Evolutionary conservation across 2,888 invertebrate genomes (phyloP).

Genomic region (Selenia dentaria): DNA sequence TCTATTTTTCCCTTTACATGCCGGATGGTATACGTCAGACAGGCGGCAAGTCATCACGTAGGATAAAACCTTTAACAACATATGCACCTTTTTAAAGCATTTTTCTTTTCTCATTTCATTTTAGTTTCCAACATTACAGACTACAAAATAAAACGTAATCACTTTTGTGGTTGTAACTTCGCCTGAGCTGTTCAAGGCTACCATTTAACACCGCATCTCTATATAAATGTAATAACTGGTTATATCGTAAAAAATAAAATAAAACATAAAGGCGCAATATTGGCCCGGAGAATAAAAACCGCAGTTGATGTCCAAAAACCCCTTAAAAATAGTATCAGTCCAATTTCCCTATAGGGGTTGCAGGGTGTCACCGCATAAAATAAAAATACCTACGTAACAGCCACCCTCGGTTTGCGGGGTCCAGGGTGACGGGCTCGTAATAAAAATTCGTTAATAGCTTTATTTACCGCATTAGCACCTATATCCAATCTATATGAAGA

Average conservation of each 20-base stretch:
- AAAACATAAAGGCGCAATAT: conserved; percentile 69
- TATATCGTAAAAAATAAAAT: conserved; percentile 61
- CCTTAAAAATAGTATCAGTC: conserved; percentile 81
- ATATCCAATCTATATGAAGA: conserved; percentile 23
- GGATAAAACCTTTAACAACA: no score
- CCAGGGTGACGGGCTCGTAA: conserved; percentile 39
- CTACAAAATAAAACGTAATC: conserved; percentile 13
- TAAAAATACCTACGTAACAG: conserved; percentile 77
- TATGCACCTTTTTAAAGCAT: no score
- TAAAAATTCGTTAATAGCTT: conserved; percentile 76
- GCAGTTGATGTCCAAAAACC: conserved; percentile 74
- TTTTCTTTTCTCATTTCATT: no score
- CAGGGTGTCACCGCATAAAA: conserved; percentile 78
- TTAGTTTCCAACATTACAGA: no score
- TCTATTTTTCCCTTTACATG: not conserved
- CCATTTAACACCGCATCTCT: conserved; percentile 24
- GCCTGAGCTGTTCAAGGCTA: conserved; percentile 6
- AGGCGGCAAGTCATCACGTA: no score
- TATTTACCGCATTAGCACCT: conserved; percentile 39
- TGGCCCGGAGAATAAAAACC: conserved; percentile 68
- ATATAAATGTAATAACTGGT: conserved; percentile 51
- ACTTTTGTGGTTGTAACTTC: conserved; percentile 14
- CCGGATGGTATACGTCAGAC: no score
- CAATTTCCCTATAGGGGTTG: conserved; percentile 79
- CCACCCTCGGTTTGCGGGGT: conserved; percentile 50